Evolutionary conservation across 2,888 invertebrate genomes (phyloP), one percentile per base, ranked within the genome.

Genomic region (Nipponacmea schrenckii): DNA sequence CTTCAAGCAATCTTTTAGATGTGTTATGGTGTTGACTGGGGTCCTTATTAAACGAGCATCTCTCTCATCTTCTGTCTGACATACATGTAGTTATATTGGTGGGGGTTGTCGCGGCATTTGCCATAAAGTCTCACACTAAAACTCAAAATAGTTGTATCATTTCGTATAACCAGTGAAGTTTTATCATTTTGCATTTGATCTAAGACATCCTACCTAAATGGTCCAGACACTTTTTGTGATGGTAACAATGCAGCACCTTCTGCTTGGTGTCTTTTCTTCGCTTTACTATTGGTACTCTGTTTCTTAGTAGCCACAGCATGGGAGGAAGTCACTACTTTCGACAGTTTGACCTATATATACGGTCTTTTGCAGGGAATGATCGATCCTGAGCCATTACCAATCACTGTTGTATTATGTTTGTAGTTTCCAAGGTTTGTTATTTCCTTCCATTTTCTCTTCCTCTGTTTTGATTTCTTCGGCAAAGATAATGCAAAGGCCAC

Each of bases 381-480:
- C n/a, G n/a, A n/a, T n/a, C 56, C 56, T 56, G 56, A 56, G 12
- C 56, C 20, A 56, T 56, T 56, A 10, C 56, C 24, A 20, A 56
- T 56, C n/a, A 56, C 56, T 56, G 56, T n/a, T 56, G 24, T 56
- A 56, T 56, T 56, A 20, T 56, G 56, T 56, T 56, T 56, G 56
- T 56, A 56, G 56, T 56, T 56, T n/a, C 56, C 56, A 56, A 56
- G 56, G 20, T 56, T n/a, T 24, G 56, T 56, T 56, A 56, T 56
- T 56, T 56, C 56, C 10, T n/a, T n/a, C 56, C 56, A 56, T 56
- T 56, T 56, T 24, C 56, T 56, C n/a, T 56, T 56, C 24, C 56
- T 56, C 17, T 46, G 46, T 46, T 46, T 46, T 12, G 46, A 46
- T 46, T 46, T 46, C 46, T 46, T 46, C 12, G 46, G 46, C 46